phyloP scores from a whole-genome alignment of 2,888 invertebrate species.

The Lumbricus terrestris region DNA sequence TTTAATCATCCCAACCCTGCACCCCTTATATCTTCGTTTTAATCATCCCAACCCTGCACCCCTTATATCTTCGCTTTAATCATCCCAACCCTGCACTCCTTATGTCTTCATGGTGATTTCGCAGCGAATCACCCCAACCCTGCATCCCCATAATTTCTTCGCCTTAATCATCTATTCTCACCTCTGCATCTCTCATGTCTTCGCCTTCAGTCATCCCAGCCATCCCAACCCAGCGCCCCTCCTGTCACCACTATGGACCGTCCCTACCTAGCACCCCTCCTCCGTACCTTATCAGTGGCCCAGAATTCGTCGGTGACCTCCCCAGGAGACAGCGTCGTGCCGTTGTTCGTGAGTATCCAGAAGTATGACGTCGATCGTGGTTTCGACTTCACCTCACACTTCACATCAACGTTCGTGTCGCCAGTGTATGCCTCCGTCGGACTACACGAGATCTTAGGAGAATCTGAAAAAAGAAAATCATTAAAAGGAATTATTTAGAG shows the following conservation, averaged over 20 bases:
- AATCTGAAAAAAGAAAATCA: conserved; percentile 3
- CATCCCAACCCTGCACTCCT: neutral
- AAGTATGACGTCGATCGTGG: conserved; percentile 1
- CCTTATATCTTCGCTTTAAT: neutral
- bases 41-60: neutral
- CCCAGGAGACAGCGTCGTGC: conserved; percentile 16
- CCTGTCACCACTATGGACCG: neutral
- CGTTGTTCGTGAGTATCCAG: conserved; percentile 17
- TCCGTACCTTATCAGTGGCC: conserved; percentile 16
- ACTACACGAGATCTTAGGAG: conserved; percentile 21
- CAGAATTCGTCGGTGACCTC: conserved; percentile 26
- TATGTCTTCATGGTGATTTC: neutral
- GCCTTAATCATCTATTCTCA: too few species aligned
- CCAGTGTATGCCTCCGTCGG: neutral
- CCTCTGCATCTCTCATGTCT: neutral
- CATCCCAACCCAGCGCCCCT: too few species aligned
- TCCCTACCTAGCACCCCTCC: neutral
- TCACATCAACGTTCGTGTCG: conserved; percentile 11
- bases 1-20: neutral
- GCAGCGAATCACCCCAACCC: too few species aligned
- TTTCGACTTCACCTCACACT: conserved; percentile 19
- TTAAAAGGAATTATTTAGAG: too few species aligned
- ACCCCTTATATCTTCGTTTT: neutral
- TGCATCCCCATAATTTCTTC: neutral
- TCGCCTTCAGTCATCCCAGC: neutral